Evolutionary conservation across 1,140 invertebrate species (phyloP), one percentile per base, ranked within the genome.

Genomic region (Musca domestica): DNA sequence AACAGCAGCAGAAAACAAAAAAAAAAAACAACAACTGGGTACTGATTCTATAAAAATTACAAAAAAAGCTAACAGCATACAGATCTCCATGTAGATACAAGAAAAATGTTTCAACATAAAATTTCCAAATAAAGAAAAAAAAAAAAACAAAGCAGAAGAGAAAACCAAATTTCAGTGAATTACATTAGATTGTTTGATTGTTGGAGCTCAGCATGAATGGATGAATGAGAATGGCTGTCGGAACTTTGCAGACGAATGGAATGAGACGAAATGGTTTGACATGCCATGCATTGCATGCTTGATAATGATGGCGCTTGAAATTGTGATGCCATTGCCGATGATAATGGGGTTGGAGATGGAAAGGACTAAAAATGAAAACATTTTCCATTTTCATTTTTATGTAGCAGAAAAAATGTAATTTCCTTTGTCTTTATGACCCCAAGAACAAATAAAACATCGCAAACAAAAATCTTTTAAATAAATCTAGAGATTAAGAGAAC

Each of bases 321-420:
- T 34, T 27, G 7, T 9, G 56, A 61, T 20, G 30, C 17, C 27
- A 61, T 61, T 61, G 27, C 3, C 2, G 56, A 34, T 14, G 56
- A 61, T 61, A 61, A 61, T 61, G 56, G n/a, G n/a, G n/a, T 12
- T 41, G 34, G 27, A 30, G n/a, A 41, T 41, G 34, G 34, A 41
- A 41, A 41, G 34, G 56, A 61, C 27, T 61, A 51, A 65, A 51
- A 66, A 66, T 66, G 25, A 66, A 66, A 34, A 51, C 51, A 52
- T 66, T 66, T 66, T 52, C 22, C 51, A 74, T 19, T 20, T 20
- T 51, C 30, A 73, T 68, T 78, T 76, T 78, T 76, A 78, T 78
- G 74, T 66, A 68, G 71, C 74, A 70, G 69, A 74, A 78, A 78
- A 41, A 78, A 78, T 71, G 74, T 78, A 78, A 78, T 76, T 78